Conservation (phyloP, 2,797 vertebrate genomes). For the Danio albolineatus region DNA sequence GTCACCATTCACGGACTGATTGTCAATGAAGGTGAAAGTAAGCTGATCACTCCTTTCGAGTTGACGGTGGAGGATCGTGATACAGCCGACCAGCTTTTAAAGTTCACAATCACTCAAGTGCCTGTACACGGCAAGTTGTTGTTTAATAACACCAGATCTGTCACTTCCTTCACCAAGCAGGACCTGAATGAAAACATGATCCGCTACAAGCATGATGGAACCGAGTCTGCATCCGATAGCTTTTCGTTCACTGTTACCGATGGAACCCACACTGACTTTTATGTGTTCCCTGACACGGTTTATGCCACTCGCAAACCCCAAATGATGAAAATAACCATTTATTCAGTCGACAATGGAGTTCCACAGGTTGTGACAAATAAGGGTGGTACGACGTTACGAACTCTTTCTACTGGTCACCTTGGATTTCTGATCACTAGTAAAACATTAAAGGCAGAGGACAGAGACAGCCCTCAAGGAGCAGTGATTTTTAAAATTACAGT, state of each 20-base stretch:
- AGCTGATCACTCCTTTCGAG: conserved; percentile 96
- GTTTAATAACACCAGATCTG: conserved; percentile 83
- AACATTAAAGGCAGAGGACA: conserved; percentile 89
- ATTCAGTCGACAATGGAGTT: conserved; percentile 87
- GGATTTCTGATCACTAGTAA: conserved; percentile 95
- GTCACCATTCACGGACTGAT: conserved; percentile 87
- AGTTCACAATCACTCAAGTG: conserved; percentile 89
- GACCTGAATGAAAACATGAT: conserved; percentile 97
- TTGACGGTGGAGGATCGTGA: conserved; percentile 93
- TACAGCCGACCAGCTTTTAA: conserved; percentile 85
- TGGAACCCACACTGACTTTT: conserved; percentile 94
- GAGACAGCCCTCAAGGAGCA: conserved; percentile 83
- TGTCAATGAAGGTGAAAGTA: conserved; percentile 88
- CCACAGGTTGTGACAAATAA: conserved; percentile 92
- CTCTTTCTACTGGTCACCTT: conserved; percentile 84
- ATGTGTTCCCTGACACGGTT: conserved; percentile 92
- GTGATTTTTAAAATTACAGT: conserved; percentile 86
- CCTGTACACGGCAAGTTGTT: conserved; percentile 90
- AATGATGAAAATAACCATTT: conserved; percentile 87
- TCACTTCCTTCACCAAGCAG: conserved; percentile 90
- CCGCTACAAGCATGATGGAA: conserved; percentile 94
- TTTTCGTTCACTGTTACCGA: conserved; percentile 96
- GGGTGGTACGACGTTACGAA: conserved; percentile 85
- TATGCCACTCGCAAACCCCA: conserved; percentile 91
- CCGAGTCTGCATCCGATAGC: conserved; percentile 87